A percentile compares a stretch with the other conserved stretches of the same genome.
These are phyloP conservation scores for Teleogryllus occipitalis DNA, from an alignment of 1,140 invertebrate genomes.

Conservation along the genomic window DNA sequence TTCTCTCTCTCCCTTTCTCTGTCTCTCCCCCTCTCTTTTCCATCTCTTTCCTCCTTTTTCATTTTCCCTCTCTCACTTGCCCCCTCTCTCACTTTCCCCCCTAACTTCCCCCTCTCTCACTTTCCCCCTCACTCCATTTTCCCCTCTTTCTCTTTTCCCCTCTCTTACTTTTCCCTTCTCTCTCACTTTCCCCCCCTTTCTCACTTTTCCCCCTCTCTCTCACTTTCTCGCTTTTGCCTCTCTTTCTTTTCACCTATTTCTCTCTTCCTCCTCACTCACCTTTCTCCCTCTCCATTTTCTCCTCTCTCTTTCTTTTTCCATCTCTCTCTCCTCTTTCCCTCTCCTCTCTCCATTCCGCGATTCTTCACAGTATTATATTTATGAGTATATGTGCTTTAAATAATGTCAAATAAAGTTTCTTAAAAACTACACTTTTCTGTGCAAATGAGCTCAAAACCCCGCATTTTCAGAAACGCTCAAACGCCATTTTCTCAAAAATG, in stretches of 20 bases:
- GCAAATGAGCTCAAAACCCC: too few species aligned
- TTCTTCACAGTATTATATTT: too few species aligned
- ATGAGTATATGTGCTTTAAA: too few species aligned
- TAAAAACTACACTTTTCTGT: too few species aligned
- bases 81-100: neutral
- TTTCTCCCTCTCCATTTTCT: neutral
- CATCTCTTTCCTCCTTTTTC: neutral
- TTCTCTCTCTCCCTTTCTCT: neutral
- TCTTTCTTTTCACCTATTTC: neutral
- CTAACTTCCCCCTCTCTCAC: neutral
- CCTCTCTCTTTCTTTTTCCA: neutral
- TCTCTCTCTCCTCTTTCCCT: neutral
- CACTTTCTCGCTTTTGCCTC: neutral
- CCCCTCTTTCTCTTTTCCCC: neutral
- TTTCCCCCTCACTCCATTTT: neutral
- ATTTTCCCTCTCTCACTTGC: neutral
- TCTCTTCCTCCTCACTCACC: neutral
- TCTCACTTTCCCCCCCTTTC: neutral
- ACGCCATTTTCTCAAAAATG: too few species aligned
- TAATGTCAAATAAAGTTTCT: too few species aligned
- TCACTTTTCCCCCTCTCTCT: neutral
- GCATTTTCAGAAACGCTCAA: too few species aligned
- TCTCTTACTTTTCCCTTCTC: neutral
- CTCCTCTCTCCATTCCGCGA: neutral
- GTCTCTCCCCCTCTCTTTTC: constrained; percentile 8